Evolutionary conservation across 2,888 invertebrate genomes (phyloP), one percentile per base, ranked within the genome.

Genomic region (Drosophila testacea): DNA sequence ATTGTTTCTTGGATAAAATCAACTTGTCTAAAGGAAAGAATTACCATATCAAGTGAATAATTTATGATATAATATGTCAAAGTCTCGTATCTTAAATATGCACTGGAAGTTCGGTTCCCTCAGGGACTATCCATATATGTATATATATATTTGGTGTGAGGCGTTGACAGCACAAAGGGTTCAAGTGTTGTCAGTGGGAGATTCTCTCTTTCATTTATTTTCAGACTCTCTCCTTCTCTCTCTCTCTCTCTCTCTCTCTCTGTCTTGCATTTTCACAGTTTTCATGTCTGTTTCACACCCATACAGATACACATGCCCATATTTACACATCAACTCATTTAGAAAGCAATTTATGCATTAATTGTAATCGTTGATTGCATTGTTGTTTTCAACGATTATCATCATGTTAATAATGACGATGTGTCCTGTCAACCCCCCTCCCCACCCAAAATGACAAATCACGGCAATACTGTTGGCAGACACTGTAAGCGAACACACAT

Each of bases 311-410:
- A 36, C 50, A 30, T 60, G 34, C 42, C 50, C 61, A 62, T 77
- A 67, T 71, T 85, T 75, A 68, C 80, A 82, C 77, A 68, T 63
- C 50, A 76, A 54, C 71, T 72, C 68, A 50, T 68, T 69, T 69
- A 67, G 69, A 70, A 71, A 81, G 89, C 82, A 83, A 81, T 84
- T 89, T 87, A 61, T 86, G 81, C 81, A 77, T 80, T 88, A 83
- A 83, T 88, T 88, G 83, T 73, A 72, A 70, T 81, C 78, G 70
- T 50, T 76, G 86, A 82, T 83, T 82, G 88, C 82, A 85, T 85
- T 83, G 81, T 86, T 88, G 54, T 44, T 67, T 39, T 60, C n/a
- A 38, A 41, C 32, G 62, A 52, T 51, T 28, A 38, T 51, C 44
- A 65, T 13, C 56, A 46, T 30, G 46, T 47, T 46, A 30, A 55